phyloP scores from a whole-genome alignment of 2,797 vertebrate genomes.

The Momotus momota region DNA sequence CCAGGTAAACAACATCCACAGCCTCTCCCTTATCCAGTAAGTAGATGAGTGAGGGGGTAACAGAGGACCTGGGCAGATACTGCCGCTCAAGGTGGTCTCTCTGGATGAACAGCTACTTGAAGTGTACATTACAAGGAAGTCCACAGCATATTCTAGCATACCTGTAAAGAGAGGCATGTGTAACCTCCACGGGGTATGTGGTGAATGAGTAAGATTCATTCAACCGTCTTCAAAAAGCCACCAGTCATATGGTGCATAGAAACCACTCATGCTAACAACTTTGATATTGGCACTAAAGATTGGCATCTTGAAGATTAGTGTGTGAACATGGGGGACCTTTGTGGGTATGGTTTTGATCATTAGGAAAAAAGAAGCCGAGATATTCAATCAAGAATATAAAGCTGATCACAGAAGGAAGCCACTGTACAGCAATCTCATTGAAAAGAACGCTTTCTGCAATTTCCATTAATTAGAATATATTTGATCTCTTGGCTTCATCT shows the following conservation, averaged over 20 bases:
- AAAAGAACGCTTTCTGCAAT: background rate
- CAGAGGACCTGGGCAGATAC: background rate
- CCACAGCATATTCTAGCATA: background rate
- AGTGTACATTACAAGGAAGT: background rate
- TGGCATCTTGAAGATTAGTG: background rate
- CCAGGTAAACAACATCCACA: too few species aligned
- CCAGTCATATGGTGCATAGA: background rate
- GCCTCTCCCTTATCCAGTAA: background rate
- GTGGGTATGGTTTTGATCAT: background rate
- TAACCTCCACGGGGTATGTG: background rate
- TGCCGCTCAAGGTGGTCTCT: background rate
- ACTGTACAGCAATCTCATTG: background rate
- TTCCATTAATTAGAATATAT: constrained; percentile 53
- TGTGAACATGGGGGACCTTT: background rate
- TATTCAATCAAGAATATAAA: constrained; percentile 11
- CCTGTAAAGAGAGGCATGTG: background rate
- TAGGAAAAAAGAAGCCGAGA: background rate
- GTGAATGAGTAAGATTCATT: background rate
- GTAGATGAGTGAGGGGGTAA: background rate
- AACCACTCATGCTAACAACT: background rate
- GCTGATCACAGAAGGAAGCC: constrained; percentile 35
- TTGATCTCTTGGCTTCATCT: constrained; percentile 41
- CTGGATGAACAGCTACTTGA: background rate
- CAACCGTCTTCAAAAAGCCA: background rate
- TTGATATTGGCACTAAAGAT: background rate